These are phyloP conservation scores for Syndactyla subalaris DNA, from an alignment of 2,797 vertebrate species.

Conservation along the genomic window DNA sequence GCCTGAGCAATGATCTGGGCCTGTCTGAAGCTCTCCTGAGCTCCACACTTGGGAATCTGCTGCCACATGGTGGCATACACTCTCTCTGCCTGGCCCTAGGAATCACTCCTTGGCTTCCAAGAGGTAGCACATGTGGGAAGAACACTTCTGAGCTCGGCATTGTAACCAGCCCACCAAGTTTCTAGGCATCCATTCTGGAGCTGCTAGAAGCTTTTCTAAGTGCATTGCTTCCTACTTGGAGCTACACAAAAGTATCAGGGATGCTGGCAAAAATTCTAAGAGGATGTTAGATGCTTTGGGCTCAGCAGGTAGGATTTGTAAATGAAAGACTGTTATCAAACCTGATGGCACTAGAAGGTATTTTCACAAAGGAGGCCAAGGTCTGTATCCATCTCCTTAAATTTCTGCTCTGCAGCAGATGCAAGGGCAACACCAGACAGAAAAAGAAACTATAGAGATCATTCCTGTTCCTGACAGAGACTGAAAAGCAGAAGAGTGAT, in stretches of 20 bases:
- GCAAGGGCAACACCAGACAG: background rate
- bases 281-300: background rate
- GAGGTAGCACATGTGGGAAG: background rate
- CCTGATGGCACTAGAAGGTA: background rate
- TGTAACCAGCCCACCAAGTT: background rate
- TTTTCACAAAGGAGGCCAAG: background rate
- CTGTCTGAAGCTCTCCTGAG: background rate
- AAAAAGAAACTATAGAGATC: background rate
- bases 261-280: slow-evolving; percentile 25
- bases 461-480: background rate
- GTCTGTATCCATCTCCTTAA: background rate
- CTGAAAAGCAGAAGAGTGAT: background rate
- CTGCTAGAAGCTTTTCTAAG: slow-evolving; percentile 29
- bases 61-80: slow-evolving; percentile 59
- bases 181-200: background rate
- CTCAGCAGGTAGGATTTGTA: background rate
- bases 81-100: slow-evolving; percentile 25
- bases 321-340: background rate
- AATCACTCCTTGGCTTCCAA: slow-evolving; percentile 29
- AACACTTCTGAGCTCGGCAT: background rate
- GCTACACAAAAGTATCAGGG: background rate
- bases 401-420: background rate
- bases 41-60: slow-evolving; percentile 19
- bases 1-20: background rate
- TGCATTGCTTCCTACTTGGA: background rate